These are phyloP conservation scores for Pagrus major DNA, from an alignment of 2,113 vertebrate genomes.

Conservation along the genomic window DNA sequence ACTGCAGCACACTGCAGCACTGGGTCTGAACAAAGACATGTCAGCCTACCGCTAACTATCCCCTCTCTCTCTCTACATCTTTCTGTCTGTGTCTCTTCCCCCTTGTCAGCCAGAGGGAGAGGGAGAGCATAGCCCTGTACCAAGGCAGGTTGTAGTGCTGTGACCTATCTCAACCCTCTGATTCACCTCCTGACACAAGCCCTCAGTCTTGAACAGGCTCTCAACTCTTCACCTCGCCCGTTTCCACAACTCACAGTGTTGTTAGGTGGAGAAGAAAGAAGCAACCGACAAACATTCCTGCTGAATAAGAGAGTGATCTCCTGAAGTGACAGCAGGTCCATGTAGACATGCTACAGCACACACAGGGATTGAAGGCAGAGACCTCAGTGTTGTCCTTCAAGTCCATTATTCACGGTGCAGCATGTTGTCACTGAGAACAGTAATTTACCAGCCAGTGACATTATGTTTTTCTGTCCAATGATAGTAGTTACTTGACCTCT, in stretches of 20 bases:
- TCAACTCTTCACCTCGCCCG: constrained; percentile 36
- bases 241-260: constrained; percentile 37
- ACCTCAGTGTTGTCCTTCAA: constrained; percentile 36
- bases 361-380: constrained; percentile 18
- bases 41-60: constrained; percentile 81
- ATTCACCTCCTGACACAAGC: constrained; percentile 38
- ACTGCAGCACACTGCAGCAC: constrained; percentile 92
- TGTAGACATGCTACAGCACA: constrained; percentile 7
- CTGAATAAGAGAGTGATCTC: constrained; percentile 27
- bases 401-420: constrained; percentile 56
- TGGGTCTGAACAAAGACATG: constrained; percentile 88
- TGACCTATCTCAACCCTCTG: constrained; percentile 55
- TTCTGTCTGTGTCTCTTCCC: constrained; percentile 38
- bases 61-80: constrained; percentile 41
- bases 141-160: constrained; percentile 45
- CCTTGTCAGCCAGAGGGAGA: constrained; percentile 38
- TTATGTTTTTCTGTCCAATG: constrained; percentile 57
- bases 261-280: constrained; percentile 26
- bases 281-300: constrained; percentile 18
- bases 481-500: constrained; percentile 72
- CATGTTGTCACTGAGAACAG: constrained; percentile 47
- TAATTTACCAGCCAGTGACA: constrained; percentile 60
- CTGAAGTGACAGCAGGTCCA: constrained; percentile 34
- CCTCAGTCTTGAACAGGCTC: constrained; percentile 46
- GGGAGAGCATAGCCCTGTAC: constrained; percentile 38